A percentile compares a stretch with the other conserved stretches of the same genome.
Evolutionary conservation across 1,140 invertebrate species (phyloP).

Genomic region (Temnothorax longispinosus): DNA sequence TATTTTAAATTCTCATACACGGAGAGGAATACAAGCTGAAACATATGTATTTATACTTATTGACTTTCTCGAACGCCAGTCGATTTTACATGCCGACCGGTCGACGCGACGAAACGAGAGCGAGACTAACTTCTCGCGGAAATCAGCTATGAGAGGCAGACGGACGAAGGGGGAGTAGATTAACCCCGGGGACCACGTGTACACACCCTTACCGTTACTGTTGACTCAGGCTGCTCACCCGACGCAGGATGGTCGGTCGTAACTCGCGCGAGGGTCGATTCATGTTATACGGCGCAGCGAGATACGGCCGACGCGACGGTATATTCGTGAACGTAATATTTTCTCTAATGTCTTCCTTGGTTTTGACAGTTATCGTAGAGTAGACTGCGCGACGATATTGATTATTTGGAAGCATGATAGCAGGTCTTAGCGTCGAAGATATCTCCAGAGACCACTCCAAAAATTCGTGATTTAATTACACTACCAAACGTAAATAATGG

Average conservation of each 20-base stretch:
- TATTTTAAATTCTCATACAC: neutral
- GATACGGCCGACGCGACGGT: neutral
- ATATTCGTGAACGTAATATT: neutral
- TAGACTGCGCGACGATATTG: neutral
- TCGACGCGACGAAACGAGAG: slow-evolving; percentile 12
- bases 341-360: slow-evolving; percentile 9
- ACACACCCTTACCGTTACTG: slow-evolving; percentile 5
- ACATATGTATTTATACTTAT: neutral
- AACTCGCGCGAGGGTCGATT: slow-evolving; percentile 28
- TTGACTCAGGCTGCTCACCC: slow-evolving; percentile 44
- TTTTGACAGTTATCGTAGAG: slow-evolving; percentile 5
- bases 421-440: neutral
- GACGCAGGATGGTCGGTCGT: slow-evolving; percentile 9
- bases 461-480: slow-evolving; percentile 1
- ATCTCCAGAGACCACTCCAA: neutral
- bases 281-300: neutral
- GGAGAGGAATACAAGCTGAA: neutral
- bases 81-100: neutral
- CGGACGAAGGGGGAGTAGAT: slow-evolving; percentile 13
- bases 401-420: neutral
- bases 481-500: neutral
- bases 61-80: neutral
- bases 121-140: slow-evolving; percentile 46
- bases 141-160: neutral
- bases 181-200: slow-evolving; percentile 19